These are phyloP conservation scores for Acrocephalus arundinaceus DNA, from an alignment of 2,113 vertebrate genomes.

Conservation along the genomic window DNA sequence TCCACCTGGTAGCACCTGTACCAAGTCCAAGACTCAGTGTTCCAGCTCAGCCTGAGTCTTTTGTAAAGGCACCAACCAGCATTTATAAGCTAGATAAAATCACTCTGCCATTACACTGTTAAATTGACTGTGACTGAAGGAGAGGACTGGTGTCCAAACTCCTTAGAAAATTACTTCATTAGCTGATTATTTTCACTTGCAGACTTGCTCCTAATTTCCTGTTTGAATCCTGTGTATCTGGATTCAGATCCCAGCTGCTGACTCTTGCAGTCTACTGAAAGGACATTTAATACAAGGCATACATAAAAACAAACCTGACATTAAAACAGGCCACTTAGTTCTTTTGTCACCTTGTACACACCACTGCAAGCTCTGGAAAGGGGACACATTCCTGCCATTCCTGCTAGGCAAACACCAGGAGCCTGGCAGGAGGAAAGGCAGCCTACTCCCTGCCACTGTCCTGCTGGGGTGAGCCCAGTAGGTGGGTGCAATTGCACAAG, in stretches of 20 bases:
- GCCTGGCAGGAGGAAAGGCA: neutral
- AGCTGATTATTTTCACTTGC: neutral
- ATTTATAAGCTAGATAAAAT: neutral
- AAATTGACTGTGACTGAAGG: neutral
- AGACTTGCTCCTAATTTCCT: neutral
- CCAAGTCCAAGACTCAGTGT: neutral
- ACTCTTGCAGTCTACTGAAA: neutral
- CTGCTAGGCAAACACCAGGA: neutral
- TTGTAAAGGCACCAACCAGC: neutral
- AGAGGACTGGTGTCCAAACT: neutral
- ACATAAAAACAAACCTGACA: neutral
- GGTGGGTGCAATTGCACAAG: neutral
- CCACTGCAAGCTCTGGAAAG: neutral
- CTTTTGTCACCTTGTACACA: neutral
- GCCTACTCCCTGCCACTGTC: neutral
- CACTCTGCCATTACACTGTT: neutral
- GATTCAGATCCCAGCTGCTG: neutral
- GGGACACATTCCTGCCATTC: neutral
- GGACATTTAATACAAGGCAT: neutral
- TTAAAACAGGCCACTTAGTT: neutral
- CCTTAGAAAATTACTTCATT: neutral
- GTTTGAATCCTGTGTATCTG: neutral
- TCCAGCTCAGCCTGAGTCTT: neutral
- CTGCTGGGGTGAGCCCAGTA: neutral
- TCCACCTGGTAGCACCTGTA: neutral